These are phyloP conservation scores for Mormoops blainvillei DNA, from an alignment of 2,113 vertebrate species.

Conservation along the genomic window DNA sequence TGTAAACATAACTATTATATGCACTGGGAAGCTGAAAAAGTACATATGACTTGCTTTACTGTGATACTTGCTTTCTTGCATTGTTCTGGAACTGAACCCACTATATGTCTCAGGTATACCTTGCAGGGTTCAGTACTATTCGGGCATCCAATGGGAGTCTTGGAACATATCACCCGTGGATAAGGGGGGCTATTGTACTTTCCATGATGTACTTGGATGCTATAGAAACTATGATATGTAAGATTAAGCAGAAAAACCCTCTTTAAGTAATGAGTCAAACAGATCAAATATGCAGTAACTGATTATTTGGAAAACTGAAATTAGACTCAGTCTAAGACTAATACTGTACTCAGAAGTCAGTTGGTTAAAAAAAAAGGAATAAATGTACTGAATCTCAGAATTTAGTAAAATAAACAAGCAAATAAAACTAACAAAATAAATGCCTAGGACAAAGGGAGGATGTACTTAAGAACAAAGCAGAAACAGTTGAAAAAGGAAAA, in stretches of 20 bases:
- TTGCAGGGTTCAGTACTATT: neutral
- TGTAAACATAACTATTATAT: neutral
- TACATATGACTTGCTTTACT: neutral
- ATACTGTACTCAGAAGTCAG: neutral
- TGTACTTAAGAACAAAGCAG: neutral
- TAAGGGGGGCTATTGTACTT: neutral
- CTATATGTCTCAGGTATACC: neutral
- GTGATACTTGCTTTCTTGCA: neutral
- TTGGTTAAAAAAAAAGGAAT: neutral
- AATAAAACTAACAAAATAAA: conserved; percentile 26
- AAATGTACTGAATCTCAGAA: neutral
- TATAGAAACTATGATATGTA: neutral
- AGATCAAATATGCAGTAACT: neutral
- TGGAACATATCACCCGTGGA: neutral
- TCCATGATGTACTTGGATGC: neutral
- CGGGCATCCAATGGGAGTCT: neutral
- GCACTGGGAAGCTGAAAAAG: neutral
- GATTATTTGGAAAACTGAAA: conserved; percentile 13
- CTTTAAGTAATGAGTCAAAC: conserved; percentile 10
- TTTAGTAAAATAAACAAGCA: neutral
- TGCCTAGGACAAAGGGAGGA: neutral
- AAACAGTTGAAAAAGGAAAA: neutral
- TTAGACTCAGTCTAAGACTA: neutral
- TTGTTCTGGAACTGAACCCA: neutral
- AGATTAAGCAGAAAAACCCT: neutral